Conservation (phyloP, 2,888 invertebrate species). For the Thysanoteuthis rhombus region DNA sequence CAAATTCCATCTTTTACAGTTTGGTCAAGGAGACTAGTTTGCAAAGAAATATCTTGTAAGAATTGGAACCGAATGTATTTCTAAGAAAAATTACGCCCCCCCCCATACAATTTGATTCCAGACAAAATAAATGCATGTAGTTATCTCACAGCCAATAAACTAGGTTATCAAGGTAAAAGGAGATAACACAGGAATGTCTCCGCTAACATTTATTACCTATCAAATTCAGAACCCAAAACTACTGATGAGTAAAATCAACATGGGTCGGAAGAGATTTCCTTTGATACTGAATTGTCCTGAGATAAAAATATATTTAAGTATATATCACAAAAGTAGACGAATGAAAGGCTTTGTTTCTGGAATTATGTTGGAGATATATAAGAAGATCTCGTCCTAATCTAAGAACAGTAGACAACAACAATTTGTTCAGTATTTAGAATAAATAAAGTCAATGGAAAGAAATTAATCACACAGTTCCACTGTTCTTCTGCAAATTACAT, state of each 20-base stretch:
- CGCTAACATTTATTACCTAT: slow-evolving; percentile 30
- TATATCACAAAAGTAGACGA: slow-evolving; percentile 27
- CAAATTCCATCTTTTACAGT: background rate
- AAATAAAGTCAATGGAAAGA: background rate
- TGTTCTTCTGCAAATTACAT: slow-evolving; percentile 21
- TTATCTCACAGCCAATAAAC: slow-evolving; percentile 12
- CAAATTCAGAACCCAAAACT: slow-evolving; percentile 31
- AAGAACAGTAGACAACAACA: slow-evolving; percentile 29
- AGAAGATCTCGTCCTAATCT: slow-evolving; percentile 25
- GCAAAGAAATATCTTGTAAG: background rate
- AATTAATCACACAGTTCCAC: slow-evolving; percentile 19
- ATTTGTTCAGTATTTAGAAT: background rate
- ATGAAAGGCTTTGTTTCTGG: slow-evolving; percentile 31
- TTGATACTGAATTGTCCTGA: slow-evolving; percentile 29
- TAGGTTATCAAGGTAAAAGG: background rate
- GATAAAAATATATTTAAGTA: slow-evolving; percentile 24
- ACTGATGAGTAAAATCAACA: slow-evolving; percentile 25
- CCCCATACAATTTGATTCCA: background rate
- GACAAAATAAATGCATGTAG: background rate
- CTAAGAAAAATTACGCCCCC: background rate
- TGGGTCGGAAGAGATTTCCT: slow-evolving; percentile 29
- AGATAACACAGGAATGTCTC: slow-evolving; percentile 29
- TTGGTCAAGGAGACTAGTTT: slow-evolving; percentile 1
- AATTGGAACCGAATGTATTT: background rate
- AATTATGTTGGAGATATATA: slow-evolving; percentile 14